A percentile compares a stretch with the other conserved stretches of the same genome.
Evolutionary conservation across 2,113 vertebrate genomes (phyloP).

Genomic region (Nesoenas mayeri): DNA sequence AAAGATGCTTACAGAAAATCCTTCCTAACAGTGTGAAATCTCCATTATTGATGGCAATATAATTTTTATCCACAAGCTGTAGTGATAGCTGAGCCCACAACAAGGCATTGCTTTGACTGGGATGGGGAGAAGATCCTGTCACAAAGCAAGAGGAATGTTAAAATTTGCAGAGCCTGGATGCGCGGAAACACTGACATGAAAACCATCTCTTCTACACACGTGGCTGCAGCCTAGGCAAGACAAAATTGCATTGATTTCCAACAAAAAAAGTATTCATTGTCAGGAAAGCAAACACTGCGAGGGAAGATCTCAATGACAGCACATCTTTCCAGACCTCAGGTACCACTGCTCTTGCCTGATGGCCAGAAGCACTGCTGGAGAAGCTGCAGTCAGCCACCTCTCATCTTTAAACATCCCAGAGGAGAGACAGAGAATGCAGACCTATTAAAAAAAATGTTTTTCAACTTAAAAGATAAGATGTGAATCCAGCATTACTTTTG

Average conservation of each 20-base stretch:
- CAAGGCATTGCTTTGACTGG: background rate
- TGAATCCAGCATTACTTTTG: background rate
- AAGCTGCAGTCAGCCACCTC: background rate
- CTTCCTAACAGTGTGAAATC: background rate
- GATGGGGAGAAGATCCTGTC: background rate
- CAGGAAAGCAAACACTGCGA: background rate
- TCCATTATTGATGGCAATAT: background rate
- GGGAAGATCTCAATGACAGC: background rate
- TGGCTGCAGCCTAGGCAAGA: background rate
- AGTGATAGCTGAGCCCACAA: background rate
- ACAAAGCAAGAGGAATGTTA: background rate
- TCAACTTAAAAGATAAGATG: background rate
- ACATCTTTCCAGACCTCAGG: background rate
- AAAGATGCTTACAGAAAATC: background rate
- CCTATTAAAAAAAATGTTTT: background rate
- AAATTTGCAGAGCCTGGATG: background rate
- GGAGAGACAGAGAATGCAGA: background rate
- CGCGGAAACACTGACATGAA: background rate
- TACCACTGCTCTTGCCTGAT: background rate
- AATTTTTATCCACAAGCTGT: background rate
- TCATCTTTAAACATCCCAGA: background rate
- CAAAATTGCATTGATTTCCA: background rate
- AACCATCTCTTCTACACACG: background rate
- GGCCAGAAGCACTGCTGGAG: background rate
- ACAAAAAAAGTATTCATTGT: background rate